A percentile compares a stretch with the other conserved stretches of the same genome.
Conservation (phyloP, 1,140 invertebrate species). For the Drosophila kohkoa region DNA sequence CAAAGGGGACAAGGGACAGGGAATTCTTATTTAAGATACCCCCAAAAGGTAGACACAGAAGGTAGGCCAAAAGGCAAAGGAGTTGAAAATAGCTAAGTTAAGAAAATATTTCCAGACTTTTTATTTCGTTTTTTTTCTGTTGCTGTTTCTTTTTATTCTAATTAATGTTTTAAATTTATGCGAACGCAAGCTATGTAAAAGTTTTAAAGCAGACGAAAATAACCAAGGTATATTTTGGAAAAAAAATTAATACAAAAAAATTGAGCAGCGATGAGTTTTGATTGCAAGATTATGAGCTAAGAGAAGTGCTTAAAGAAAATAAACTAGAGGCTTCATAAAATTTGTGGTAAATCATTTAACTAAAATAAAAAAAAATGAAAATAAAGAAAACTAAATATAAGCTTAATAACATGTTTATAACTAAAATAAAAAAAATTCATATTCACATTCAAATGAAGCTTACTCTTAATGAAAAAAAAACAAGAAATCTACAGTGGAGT, state of each 20-base stretch:
- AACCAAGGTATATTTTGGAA: not conserved
- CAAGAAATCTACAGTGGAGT: too few species aligned
- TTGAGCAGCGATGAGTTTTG: not conserved
- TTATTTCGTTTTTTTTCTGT: slow-evolving; percentile 1
- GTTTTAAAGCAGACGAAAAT: slow-evolving; percentile 1
- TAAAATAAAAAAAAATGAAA: not conserved
- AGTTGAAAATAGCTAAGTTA: slow-evolving; percentile 38
- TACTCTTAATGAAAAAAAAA: too few species aligned
- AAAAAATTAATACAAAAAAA: slow-evolving; percentile 1
- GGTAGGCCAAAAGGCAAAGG: slow-evolving; percentile 22
- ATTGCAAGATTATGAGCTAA: not conserved
- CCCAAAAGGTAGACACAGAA: slow-evolving; percentile 17
- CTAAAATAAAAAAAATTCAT: too few species aligned
- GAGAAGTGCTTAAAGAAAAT: not conserved
- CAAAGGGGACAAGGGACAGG: not conserved
- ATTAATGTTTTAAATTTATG: slow-evolving; percentile 40
- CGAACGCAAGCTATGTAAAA: slow-evolving; percentile 9
- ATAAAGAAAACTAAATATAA: too few species aligned
- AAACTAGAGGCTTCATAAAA: not conserved
- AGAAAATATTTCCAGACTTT: slow-evolving; percentile 32
- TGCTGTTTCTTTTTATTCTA: slow-evolving; percentile 20
- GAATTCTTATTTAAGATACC: slow-evolving; percentile 23
- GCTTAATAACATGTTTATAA: too few species aligned
- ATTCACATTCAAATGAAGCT: too few species aligned
- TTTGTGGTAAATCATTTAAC: not conserved